Base-by-base conservation (phyloP, 37 sponge, comb jelly and placozoan genomes). In the Bolinopsis microptera region DNA sequence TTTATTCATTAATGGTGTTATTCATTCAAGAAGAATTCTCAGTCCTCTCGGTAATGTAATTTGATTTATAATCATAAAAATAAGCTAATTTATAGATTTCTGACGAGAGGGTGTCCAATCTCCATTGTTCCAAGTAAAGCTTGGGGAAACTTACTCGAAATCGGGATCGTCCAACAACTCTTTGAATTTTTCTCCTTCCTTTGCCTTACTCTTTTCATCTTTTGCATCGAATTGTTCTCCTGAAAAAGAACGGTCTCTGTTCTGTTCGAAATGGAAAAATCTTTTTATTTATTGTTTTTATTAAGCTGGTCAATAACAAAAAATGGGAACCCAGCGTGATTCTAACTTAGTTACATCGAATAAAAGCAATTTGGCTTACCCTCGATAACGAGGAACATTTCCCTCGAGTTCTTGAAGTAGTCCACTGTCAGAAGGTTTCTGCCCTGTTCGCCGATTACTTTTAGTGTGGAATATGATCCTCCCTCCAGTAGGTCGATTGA, bases 151-250 rank as follows among this genome's bases (percentile, higher is more conserved):
- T 23, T 72, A 72, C 75, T 28, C 31, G 75, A 72, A 72, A 8
- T 72, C 75, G 31, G 75, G 75, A 28, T 72, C 75, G 2, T 72
- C 75, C 31, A 72, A 21, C 25, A 72, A 28, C 18, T 72, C 3
- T 28, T 21, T 72, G 31, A 72, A 72, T n/a, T 72, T 72, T n/a
- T 23, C 31, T 5, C n/a, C 13, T 28, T 72, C 75, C 25, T 72
- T n/a, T 18, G 5, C 13, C 75, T 72, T n/a, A 8, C 18, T n/a
- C 3, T n/a, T n/a, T 8, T n/a, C 31, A 28, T 72, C 75, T n/a
- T 72, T 72, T 8, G 18, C 75, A 72, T 72, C 75, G 18, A 72
- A 72, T n/a, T 72, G 75, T 72, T 72, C 75, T 30, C 61, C 61
- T 48, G 61, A 48, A 48, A 48, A n/a, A n/a, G n/a, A n/a, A n/a